Conservation (phyloP, 2,888 invertebrate species). For the Drosophila algonquin region DNA sequence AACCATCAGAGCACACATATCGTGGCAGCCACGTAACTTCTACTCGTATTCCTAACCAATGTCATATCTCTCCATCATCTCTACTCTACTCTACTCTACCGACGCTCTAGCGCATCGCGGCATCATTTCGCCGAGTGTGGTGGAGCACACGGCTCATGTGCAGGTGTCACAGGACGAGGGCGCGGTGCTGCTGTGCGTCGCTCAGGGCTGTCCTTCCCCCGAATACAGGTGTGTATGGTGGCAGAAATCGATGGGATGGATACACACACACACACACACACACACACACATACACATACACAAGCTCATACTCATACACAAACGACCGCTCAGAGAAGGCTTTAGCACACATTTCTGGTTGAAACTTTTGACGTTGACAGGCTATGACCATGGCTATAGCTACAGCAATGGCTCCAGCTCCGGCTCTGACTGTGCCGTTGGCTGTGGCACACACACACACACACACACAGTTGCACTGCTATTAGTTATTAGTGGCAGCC, state of each 20-base stretch:
- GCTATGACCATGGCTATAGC: neutral
- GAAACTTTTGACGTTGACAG: constrained; percentile 76
- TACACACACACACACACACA: constrained; percentile 34
- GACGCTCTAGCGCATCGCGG: constrained; percentile 87
- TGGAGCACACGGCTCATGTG: constrained; percentile 89
- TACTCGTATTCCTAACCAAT: constrained; percentile 58
- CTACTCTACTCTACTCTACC: constrained; percentile 10
- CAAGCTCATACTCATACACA: constrained; percentile 26
- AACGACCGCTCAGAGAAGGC: constrained; percentile 14
- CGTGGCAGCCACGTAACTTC: neutral
- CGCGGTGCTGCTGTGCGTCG: constrained; percentile 90
- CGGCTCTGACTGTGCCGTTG: neutral
- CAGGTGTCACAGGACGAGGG: constrained; percentile 90
- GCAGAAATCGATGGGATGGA: constrained; percentile 72
- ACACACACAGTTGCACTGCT: constrained; percentile 8
- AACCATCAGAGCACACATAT: neutral
- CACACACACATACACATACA: constrained; percentile 28
- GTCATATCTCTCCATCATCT: constrained; percentile 55
- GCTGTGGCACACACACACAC: constrained; percentile 8
- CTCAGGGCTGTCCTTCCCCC: constrained; percentile 92
- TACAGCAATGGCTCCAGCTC: constrained; percentile 3
- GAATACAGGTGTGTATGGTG: constrained; percentile 89
- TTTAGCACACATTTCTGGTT: constrained; percentile 49
- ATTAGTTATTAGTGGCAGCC: constrained; percentile 48
- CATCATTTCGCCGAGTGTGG: constrained; percentile 88